Base-by-base conservation (phyloP, 2,113 vertebrate genomes). In the Xenopus borealis region DNA sequence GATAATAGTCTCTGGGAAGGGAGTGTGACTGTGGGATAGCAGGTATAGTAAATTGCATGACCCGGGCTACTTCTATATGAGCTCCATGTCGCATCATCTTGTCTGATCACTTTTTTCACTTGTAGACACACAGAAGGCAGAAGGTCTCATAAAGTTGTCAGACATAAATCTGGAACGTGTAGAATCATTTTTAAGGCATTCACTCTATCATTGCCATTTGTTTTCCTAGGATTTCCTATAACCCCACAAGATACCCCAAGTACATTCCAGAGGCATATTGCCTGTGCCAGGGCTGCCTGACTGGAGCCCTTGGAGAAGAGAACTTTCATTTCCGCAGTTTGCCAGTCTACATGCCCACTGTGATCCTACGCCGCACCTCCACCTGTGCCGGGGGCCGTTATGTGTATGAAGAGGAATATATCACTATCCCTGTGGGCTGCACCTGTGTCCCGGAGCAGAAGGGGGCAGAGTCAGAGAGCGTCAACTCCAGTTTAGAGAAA, bases 221-320 rank as follows among this genome's bases (percentile, higher is more conserved):
- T 53, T 73, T 19, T 62, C 59, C 0, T 78, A 98, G 97, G 80
- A 91, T 98, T 66, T 94, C 92, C 0, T 95, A 95, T 4, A 89
- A 98, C 74, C 90, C 93, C 0, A 79, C 83, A 8, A 82, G 96
- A 23, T 98, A 93, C 12, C 97, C 97, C 0, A 91, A 92, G 40
- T 94, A 91, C 83, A 94, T 98, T 73, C 97, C 97, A 0, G 96
- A 98, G 79, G 97, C 96, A 0, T 98, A 97, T 83, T 98, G 97
- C 63, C 88, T 98, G 83, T 98, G 97, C 83, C 89, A 90, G 11
- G 95, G 96, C 83, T 98, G 97, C 82, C 88, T 98, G 81, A 84
- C 86, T 0, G 94, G 94, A 1, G 81, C 87, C 0, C 79, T 76
- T 0, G 90, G 95, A 0, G 88, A 91, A 81, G 95, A 98, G 86